Percentiles rank a stretch among this genome's conserved stretches.
These are phyloP conservation scores for Alfaro cultratus DNA, from an alignment of 2,797 vertebrate species.

Conservation along the genomic window DNA sequence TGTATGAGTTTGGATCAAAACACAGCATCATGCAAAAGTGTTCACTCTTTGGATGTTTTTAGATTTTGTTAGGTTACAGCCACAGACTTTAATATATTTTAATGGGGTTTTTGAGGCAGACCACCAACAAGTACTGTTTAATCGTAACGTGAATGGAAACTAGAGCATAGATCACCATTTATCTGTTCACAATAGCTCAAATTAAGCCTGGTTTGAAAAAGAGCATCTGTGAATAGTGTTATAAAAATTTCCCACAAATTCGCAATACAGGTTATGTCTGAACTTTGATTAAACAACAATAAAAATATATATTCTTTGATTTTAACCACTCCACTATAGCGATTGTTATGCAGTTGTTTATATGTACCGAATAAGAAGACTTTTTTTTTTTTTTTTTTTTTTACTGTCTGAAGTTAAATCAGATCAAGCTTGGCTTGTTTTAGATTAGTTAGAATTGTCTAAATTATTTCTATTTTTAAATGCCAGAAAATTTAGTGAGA, in stretches of 20 bases:
- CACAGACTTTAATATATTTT: not conserved
- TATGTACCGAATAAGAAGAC: too few relatives aligned
- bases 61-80: not conserved
- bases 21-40: not conserved
- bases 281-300: not conserved
- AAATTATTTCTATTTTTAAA: too few relatives aligned
- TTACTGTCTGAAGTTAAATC: too few relatives aligned
- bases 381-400: too few relatives aligned
- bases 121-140: not conserved
- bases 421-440: too few relatives aligned
- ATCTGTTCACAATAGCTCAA: not conserved
- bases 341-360: not conserved
- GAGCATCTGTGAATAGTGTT: not conserved
- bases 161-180: not conserved
- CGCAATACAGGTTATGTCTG: not conserved
- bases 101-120: not conserved
- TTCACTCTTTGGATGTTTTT: not conserved
- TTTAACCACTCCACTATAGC: not conserved
- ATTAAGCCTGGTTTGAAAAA: not conserved
- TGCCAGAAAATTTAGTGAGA: too few relatives aligned
- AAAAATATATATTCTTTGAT: not conserved
- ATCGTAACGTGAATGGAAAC: not conserved
- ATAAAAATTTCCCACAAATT: not conserved
- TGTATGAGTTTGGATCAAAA: slow-evolving; percentile 1
- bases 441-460: too few relatives aligned